These are phyloP conservation scores for Mobula hypostoma DNA, from an alignment of 2,113 vertebrate species.

Conservation along the genomic window DNA sequence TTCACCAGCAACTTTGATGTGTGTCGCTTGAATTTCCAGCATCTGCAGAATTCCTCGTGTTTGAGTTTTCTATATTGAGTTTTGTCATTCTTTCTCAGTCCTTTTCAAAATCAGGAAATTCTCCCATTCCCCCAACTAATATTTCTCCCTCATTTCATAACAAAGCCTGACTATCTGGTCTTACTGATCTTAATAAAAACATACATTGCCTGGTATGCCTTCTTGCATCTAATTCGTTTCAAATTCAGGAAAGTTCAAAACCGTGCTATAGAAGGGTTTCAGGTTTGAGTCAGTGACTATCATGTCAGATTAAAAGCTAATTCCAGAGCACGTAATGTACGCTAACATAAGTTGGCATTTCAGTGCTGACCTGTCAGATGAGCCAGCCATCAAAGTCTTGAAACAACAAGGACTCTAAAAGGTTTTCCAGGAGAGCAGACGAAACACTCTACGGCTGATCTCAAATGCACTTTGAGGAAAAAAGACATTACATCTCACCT, in stretches of 20 bases:
- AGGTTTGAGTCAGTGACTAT: neutral
- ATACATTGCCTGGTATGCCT: neutral
- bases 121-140: too few relatives aligned
- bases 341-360: neutral
- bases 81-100: neutral
- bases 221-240: neutral
- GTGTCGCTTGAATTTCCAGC: too few relatives aligned
- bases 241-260: neutral
- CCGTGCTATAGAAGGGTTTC: neutral
- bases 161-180: neutral
- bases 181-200: neutral
- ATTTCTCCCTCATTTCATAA: neutral
- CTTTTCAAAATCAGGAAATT: neutral
- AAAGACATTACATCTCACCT: too few relatives aligned
- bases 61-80: neutral
- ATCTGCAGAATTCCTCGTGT: too few relatives aligned
- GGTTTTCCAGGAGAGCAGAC: too few relatives aligned
- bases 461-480: too few relatives aligned
- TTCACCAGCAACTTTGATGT: too few relatives aligned
- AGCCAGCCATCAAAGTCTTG: neutral
- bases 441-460: too few relatives aligned
- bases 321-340: neutral
- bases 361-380: neutral
- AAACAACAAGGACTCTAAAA: too few relatives aligned
- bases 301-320: neutral